phyloP scores from a whole-genome alignment of 2,797 vertebrate species.

The Melanogrammus aeglefinus region DNA sequence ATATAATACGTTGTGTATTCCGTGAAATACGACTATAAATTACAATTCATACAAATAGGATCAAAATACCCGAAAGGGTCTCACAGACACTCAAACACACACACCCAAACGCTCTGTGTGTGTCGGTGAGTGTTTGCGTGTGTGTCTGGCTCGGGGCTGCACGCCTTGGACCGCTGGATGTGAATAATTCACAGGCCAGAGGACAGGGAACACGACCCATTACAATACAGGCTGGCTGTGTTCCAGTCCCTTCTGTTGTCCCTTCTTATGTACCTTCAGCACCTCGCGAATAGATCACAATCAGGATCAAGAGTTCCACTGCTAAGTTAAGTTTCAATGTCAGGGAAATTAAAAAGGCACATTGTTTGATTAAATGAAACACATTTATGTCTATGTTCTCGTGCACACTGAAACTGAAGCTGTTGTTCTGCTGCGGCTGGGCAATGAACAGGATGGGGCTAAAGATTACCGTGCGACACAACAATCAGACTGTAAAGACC shows the following conservation, averaged over 20 bases:
- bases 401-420: no score
- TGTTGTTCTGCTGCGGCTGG: no score
- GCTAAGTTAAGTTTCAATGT: no score
- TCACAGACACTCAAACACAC: slow-evolving; percentile 2
- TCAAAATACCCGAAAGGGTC: neutral
- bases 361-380: no score
- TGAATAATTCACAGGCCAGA: slow-evolving; percentile 1
- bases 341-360: no score
- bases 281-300: no score
- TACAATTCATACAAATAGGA: neutral
- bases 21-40: neutral
- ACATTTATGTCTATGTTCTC: no score
- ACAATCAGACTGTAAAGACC: no score
- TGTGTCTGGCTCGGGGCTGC: neutral
- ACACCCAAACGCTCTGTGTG: neutral
- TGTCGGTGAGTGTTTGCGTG: neutral
- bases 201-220: neutral
- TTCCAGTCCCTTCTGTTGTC: neutral
- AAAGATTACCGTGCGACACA: no score
- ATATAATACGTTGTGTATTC: neutral
- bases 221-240: neutral
- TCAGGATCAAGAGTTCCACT: no score
- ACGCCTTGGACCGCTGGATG: neutral
- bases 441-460: no score
- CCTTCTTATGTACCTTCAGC: neutral